Evolutionary conservation across 2,797 vertebrate species (phyloP), one percentile per base, ranked within the genome.

Genomic region (Ciconia nigra): DNA sequence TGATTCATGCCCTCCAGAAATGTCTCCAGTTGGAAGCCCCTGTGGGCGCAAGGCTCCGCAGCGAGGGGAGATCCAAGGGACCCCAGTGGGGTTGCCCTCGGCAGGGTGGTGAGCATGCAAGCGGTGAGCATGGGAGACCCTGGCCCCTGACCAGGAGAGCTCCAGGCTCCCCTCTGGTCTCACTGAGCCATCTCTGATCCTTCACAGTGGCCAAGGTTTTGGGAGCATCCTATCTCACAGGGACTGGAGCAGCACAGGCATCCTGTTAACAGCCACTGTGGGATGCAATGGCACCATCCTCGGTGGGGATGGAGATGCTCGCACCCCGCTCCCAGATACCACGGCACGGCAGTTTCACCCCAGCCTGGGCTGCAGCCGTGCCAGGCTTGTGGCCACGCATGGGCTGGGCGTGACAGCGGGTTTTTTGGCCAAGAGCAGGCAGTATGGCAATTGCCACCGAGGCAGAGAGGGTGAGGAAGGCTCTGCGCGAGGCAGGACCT

Each of bases 1-100:
- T 98, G 98, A 98, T 98, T 98, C 98, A 98, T 98, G 97, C 96
- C 97, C 97, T 97, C 96, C 94, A 87, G 97, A 95, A 96, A 95
- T 63, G 81, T 82, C 90, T 96, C 96, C 97, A 97, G 94, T 96
- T 97, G 97, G 97, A 96, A 95, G 78, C 76, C 90, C 94, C 90
- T 77, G 83, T 90, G 90, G 88, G 88, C 82, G 44, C 83, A 52
- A 83, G 49, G 41, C 74, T 87, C 49, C 2, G 6, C 70, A 51
- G 83, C 0, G 0, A 94, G 73, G 58, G 76, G 62, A 72, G 83
- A 90, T 92, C 91, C 94, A 95, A 95, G 49, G 59, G 83, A 90
- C 93, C 80, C 74, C 63, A 57, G 85, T 0, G 0, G 88, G 19
- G 13, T 55, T 93, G 82, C 52, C 70, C 74, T 77, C 5, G 0